Conservation (phyloP, 2,888 invertebrate genomes). For the Tipula lateralis region DNA sequence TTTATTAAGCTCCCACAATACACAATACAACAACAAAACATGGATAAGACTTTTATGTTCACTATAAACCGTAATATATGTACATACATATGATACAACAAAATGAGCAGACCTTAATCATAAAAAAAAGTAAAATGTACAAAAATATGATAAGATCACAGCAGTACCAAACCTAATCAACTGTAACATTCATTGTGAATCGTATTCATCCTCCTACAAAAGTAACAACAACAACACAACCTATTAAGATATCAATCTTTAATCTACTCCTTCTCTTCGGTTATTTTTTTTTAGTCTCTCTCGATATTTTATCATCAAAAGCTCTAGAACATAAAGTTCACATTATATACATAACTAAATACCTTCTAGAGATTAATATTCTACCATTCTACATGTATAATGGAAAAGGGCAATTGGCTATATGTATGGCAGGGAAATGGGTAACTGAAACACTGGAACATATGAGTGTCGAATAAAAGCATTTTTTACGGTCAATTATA, state of each 20-base stretch:
- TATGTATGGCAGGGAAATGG: neutral
- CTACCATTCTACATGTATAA: neutral
- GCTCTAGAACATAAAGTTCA: neutral
- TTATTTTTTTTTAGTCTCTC: neutral
- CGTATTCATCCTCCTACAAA: neutral
- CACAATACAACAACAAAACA: neutral
- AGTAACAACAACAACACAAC: neutral
- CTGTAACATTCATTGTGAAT: neutral
- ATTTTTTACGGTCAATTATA: neutral
- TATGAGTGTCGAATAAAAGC: neutral
- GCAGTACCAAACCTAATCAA: neutral
- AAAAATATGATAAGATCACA: conserved; percentile 8
- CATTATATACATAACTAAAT: neutral
- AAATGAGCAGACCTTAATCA: conserved; percentile 24
- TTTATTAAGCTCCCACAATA: neutral
- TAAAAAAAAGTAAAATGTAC: neutral
- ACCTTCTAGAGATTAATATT: neutral
- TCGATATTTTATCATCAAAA: neutral
- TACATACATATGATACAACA: neutral
- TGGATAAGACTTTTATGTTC: conserved; percentile 13
- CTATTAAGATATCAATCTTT: neutral
- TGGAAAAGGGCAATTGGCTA: neutral
- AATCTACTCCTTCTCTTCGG: conserved; percentile 8
- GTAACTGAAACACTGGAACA: neutral
- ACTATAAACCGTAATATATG: conserved; percentile 13